Conservation (phyloP, 37 sponge, comb jelly and placozoan species). For the Oscarella lobularis region DNA sequence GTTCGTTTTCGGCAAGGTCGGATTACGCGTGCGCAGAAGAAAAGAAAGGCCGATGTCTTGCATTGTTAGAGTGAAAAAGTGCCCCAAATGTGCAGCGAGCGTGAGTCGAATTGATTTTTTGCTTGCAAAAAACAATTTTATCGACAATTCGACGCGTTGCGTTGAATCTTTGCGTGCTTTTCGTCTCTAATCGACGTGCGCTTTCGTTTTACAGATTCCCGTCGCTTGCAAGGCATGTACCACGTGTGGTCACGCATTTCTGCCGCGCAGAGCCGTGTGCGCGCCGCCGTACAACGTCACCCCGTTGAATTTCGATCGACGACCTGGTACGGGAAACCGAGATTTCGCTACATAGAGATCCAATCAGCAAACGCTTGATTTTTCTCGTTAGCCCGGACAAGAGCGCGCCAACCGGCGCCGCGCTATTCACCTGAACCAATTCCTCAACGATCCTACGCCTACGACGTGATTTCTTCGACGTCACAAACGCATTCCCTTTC, state of each 20-base stretch:
- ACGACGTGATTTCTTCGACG: too few relatives aligned
- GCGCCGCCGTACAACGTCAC: neutral
- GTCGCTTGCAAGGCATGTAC: neutral
- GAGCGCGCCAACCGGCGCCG: neutral
- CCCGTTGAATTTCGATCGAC: neutral
- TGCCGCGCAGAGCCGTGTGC: neutral
- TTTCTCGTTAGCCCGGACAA: neutral
- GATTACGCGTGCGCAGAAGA: too few relatives aligned
- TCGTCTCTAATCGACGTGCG: too few relatives aligned
- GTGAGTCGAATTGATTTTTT: neutral
- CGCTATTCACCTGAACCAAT: neutral
- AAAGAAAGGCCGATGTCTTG: too few relatives aligned
- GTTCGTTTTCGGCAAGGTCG: too few relatives aligned
- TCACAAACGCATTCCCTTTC: too few relatives aligned
- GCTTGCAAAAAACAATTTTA: too few relatives aligned
- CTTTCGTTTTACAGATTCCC: neutral
- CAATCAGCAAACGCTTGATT: neutral
- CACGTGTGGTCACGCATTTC: neutral
- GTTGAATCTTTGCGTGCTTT: too few relatives aligned
- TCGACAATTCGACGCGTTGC: too few relatives aligned
- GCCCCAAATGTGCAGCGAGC: neutral
- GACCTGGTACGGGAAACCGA: neutral
- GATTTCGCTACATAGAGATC: too few relatives aligned
- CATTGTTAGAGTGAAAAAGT: neutral
- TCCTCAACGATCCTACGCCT: neutral